These are phyloP conservation scores for Ochropleura leucogaster DNA, from an alignment of 2,888 invertebrate species.

Conservation along the genomic window DNA sequence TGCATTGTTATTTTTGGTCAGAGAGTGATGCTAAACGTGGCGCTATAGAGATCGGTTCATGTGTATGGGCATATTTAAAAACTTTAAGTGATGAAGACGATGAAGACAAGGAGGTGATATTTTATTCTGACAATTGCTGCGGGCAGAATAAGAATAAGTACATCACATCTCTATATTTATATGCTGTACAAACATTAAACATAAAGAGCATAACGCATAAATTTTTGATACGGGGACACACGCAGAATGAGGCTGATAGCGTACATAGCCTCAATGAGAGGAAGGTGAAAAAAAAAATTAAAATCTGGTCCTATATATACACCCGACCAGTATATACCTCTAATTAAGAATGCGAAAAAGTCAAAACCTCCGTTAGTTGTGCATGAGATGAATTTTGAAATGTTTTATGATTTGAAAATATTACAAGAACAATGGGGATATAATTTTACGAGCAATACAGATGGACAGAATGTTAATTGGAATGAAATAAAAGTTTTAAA, in stretches of 20 bases:
- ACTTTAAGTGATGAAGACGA: not conserved
- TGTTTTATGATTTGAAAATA: conserved; percentile 51
- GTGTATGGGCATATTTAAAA: conserved; percentile 1
- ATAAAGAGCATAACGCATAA: not conserved
- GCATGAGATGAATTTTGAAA: conserved; percentile 51
- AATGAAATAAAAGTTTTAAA: not conserved
- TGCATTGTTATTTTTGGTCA: no score
- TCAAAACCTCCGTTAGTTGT: conserved; percentile 50
- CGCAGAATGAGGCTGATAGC: conserved; percentile 64
- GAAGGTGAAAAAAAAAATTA: conserved; percentile 67
- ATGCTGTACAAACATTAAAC: conserved; percentile 6
- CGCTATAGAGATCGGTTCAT: not conserved
- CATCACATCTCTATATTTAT: not conserved
- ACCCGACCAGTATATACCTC: conserved; percentile 46
- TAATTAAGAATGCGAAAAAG: conserved; percentile 54
- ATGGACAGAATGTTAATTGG: conserved; percentile 11
- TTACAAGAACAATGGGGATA: conserved; percentile 62
- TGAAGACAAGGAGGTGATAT: not conserved
- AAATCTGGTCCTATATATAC: conserved; percentile 62
- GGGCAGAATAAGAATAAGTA: conserved; percentile 7
- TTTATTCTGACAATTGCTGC: conserved; percentile 8
- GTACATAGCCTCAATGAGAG: conserved; percentile 72
- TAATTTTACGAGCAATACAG: conserved; percentile 46
- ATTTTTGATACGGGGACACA: not conserved
- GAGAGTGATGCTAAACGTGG: no score